phyloP scores from a whole-genome alignment of 2,888 invertebrate genomes.

The Watsonalla binaria region DNA sequence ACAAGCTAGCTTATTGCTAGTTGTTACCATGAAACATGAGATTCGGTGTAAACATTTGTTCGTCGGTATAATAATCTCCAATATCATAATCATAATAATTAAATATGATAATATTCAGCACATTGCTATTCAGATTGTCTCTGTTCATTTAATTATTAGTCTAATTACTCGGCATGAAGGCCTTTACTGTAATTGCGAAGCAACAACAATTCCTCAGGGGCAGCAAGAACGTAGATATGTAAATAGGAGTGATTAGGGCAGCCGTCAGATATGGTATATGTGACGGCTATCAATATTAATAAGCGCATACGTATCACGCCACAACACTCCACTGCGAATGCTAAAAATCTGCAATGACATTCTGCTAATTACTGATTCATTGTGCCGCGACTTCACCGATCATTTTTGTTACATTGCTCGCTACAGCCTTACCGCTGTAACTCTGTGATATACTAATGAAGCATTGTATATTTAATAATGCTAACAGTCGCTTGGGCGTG shows the following conservation, averaged over 20 bases:
- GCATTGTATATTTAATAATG: neutral
- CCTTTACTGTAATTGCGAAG: neutral
- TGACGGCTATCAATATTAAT: slow-evolving; percentile 41
- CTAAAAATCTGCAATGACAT: slow-evolving; percentile 49
- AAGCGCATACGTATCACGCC: slow-evolving; percentile 44
- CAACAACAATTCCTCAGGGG: neutral
- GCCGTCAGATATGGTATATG: slow-evolving; percentile 21
- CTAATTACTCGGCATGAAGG: neutral
- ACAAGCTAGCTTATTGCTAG: too few relatives aligned
- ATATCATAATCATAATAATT: too few relatives aligned
- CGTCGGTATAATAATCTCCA: too few relatives aligned
- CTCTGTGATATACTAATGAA: neutral
- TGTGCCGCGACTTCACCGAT: neutral
- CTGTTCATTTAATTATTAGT: too few relatives aligned
- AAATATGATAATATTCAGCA: too few relatives aligned
- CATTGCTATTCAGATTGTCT: too few relatives aligned
- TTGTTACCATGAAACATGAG: too few relatives aligned
- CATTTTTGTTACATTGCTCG: slow-evolving; percentile 12
- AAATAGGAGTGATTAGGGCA: slow-evolving; percentile 23
- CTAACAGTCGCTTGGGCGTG: neutral
- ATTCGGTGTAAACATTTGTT: too few relatives aligned
- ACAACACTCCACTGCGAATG: slow-evolving; percentile 31
- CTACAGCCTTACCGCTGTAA: neutral
- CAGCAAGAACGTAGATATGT: slow-evolving; percentile 20
- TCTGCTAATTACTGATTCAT: slow-evolving; percentile 29